Evolutionary conservation across 2,113 vertebrate genomes (phyloP), one percentile per base, ranked within the genome.

Genomic region (Pseudorhombus dupliciocellatus): DNA sequence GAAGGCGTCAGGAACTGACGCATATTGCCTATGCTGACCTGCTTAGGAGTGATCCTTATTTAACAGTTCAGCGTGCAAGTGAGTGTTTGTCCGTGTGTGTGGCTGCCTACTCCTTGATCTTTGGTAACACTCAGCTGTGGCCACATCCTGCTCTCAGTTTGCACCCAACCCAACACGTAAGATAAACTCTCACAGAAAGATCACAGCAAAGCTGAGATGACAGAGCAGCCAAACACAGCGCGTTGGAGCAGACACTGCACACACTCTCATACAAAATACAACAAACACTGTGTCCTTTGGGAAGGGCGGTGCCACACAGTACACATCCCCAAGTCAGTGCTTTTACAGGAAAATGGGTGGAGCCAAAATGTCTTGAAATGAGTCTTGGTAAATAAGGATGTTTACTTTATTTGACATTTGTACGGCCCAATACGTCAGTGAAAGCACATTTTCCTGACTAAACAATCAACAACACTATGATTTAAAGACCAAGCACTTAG

Each of bases 71-170:
- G 12, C 12, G 34, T 37, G 1, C 10, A 37, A 37, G 34, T 37
- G 34, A 37, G 10, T 51, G 31, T 48, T 21, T 31, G 2, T n/a
- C 25, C 26, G 1, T 14, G 2, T n/a, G 31, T 34, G 1, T 14
- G 21, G 4, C 2, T 0, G 60, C 22, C 30, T 70, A 7, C 7
- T 55, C 51, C 50, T 31, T 70, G 21, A 73, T 26, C 37, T 70
- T 21, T 37, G 10, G 22, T 62, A 61, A 55, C 44, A 5, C 40
- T 31, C 24, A 55, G n/a, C 21, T 30, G 9, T 22, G 21, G 7
- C 68, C 65, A 85, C 60, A 91, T 90, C 88, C 90, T 90, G 88
- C 72, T 90, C 37, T 22, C 1, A 55, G 76, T 73, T 81, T 64
- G 60, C 63, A 15, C 59, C 61, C 42, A 61, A 44, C 68, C 5